Conservation (phyloP, 2,113 vertebrate genomes). For the Dendropsophus ebraccatus region DNA sequence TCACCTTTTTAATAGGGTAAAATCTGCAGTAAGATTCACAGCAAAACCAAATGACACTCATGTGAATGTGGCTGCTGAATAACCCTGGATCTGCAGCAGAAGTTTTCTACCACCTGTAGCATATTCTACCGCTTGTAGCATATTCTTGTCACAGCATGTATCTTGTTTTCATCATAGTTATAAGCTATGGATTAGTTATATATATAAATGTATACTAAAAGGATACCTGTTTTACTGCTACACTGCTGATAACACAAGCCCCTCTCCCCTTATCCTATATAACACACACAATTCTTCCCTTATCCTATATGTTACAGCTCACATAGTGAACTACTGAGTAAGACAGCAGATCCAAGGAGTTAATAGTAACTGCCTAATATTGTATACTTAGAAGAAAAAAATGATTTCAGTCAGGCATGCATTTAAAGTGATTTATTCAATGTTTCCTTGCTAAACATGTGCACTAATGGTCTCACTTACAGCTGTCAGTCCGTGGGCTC, state of each 20-base stretch:
- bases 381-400: not conserved
- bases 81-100: no score
- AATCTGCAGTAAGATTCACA: no score
- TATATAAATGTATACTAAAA: not conserved
- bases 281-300: not conserved
- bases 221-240: not conserved
- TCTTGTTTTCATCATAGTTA: no score
- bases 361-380: not conserved
- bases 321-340: not conserved
- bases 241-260: not conserved
- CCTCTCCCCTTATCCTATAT: not conserved
- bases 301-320: no score
- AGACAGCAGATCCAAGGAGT: not conserved
- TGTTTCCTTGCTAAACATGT: conserved; percentile 18
- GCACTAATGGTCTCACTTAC: conserved; percentile 16
- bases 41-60: no score
- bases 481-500: conserved; percentile 23
- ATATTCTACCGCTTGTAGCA: no score
- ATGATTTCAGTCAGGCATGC: not conserved
- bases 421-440: conserved; percentile 29
- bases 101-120: no score
- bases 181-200: not conserved
- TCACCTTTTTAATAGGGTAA: no score
- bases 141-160: no score
- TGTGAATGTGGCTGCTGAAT: no score